Percentiles rank a stretch among this genome's conserved stretches.
These are phyloP conservation scores for Micrastur ruficollis DNA, from an alignment of 2,797 vertebrate species.

Conservation along the genomic window DNA sequence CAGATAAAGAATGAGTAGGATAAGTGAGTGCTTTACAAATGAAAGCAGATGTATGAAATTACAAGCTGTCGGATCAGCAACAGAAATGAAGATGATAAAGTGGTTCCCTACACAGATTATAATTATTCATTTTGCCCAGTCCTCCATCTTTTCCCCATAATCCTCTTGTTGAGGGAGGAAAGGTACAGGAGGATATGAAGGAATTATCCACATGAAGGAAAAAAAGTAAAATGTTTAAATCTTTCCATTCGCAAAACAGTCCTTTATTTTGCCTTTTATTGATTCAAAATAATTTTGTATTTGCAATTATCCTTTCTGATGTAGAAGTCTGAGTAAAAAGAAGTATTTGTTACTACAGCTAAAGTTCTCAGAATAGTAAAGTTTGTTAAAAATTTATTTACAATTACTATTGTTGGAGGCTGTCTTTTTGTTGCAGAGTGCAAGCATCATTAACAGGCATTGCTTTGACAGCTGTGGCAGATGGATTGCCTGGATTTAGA, in stretches of 20 bases:
- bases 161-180: slow-evolving; percentile 57
- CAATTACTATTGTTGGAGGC: slow-evolving; percentile 40
- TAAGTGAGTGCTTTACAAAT: slow-evolving; percentile 93
- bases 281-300: slow-evolving; percentile 68
- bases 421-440: slow-evolving; percentile 38
- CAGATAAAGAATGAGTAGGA: slow-evolving; percentile 74
- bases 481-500: slow-evolving; percentile 72
- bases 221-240: slow-evolving; percentile 57
- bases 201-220: slow-evolving; percentile 69
- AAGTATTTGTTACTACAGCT: slow-evolving; percentile 75
- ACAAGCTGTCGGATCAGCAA: slow-evolving; percentile 91
- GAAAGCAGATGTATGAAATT: slow-evolving; percentile 98
- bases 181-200: slow-evolving; percentile 57
- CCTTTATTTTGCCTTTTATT: slow-evolving; percentile 48
- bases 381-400: slow-evolving; percentile 79
- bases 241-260: slow-evolving; percentile 58
- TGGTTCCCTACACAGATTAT: slow-evolving; percentile 86
- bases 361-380: slow-evolving; percentile 81
- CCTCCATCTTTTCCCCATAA: slow-evolving; percentile 71
- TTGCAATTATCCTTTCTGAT: slow-evolving; percentile 73
- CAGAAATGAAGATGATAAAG: slow-evolving; percentile 91
- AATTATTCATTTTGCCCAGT: slow-evolving; percentile 90
- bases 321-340: slow-evolving; percentile 72
- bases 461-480: slow-evolving; percentile 67
- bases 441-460: slow-evolving; percentile 57